Percentiles rank a stretch among this genome's conserved stretches.
Conservation (phyloP, 1,140 invertebrate genomes). For the Hylaeus anthracinus region DNA sequence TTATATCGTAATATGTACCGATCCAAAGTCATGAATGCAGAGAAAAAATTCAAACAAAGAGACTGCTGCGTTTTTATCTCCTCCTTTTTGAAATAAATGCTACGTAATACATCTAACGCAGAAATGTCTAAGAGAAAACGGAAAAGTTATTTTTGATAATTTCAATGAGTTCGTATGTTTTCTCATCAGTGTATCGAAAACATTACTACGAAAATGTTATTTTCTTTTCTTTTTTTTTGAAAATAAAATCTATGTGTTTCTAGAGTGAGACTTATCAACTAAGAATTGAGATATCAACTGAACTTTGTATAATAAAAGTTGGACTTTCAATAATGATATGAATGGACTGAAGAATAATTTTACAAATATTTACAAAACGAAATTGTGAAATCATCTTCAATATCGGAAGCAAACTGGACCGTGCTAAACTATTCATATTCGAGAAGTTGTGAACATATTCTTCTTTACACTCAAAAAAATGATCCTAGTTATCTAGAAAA, state of each 20-base stretch:
- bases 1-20: conserved; percentile 34
- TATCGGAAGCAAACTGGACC: conserved; percentile 27
- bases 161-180: conserved; percentile 18
- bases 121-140: not conserved
- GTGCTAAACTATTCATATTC: conserved; percentile 15
- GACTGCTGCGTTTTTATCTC: conserved; percentile 35
- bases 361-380: conserved; percentile 59
- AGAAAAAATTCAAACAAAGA: conserved; percentile 11
- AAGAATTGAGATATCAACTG: conserved; percentile 18
- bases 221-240: conserved; percentile 24
- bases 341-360: conserved; percentile 57
- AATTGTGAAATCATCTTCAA: conserved; percentile 50
- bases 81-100: conserved; percentile 3
- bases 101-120: not conserved
- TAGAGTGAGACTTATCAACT: conserved; percentile 10
- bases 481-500: conserved; percentile 66
- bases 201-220: conserved; percentile 3
- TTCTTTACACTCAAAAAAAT: conserved; percentile 39
- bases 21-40: conserved; percentile 41
- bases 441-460: conserved; percentile 23
- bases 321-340: conserved; percentile 40
- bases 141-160: not conserved
- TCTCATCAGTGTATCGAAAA: not conserved
- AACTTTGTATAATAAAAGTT: conserved; percentile 28
- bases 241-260: conserved; percentile 12